Evolutionary conservation across 2,113 vertebrate genomes (phyloP).

Genomic region (Thamnaconus septentrionalis): DNA sequence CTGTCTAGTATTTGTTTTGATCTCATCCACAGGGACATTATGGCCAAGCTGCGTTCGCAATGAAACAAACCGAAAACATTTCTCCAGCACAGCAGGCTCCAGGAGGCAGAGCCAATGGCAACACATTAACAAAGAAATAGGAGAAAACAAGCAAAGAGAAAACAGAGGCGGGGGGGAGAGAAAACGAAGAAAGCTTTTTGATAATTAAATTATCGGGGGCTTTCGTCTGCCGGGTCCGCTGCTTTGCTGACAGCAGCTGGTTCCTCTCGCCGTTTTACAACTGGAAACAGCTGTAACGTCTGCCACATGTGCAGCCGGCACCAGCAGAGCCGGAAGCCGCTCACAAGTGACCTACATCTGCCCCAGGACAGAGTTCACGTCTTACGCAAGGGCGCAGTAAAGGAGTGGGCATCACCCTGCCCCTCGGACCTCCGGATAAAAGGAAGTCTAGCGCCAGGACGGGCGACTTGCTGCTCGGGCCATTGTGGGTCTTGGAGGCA

Average conservation of each 20-base stretch:
- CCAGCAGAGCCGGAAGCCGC: slow-evolving; percentile 62
- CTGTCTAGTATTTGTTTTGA: slow-evolving; percentile 52
- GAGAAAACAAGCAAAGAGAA: slow-evolving; percentile 28
- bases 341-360: slow-evolving; percentile 67
- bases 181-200: slow-evolving; percentile 50
- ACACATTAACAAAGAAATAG: slow-evolving; percentile 41
- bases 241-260: slow-evolving; percentile 69
- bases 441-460: slow-evolving; percentile 15
- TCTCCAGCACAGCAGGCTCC: slow-evolving; percentile 8
- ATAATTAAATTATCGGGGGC: slow-evolving; percentile 66
- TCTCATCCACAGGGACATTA: slow-evolving; percentile 26
- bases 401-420: slow-evolving; percentile 29
- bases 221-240: slow-evolving; percentile 46
- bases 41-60: slow-evolving; percentile 24
- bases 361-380: slow-evolving; percentile 49
- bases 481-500: slow-evolving; percentile 30
- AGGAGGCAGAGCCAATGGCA: slow-evolving; percentile 38
- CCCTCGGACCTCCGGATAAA: slow-evolving; percentile 53
- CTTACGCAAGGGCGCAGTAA: slow-evolving; percentile 36
- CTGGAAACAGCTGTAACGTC: slow-evolving; percentile 79
- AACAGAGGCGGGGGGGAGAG: slow-evolving; percentile 17
- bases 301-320: slow-evolving; percentile 76
- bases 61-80: slow-evolving; percentile 45
- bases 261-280: slow-evolving; percentile 70
- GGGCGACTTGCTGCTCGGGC: slow-evolving; percentile 5